Conservation (phyloP, 2,888 invertebrate species). For the Xestobium rufovillosum region DNA sequence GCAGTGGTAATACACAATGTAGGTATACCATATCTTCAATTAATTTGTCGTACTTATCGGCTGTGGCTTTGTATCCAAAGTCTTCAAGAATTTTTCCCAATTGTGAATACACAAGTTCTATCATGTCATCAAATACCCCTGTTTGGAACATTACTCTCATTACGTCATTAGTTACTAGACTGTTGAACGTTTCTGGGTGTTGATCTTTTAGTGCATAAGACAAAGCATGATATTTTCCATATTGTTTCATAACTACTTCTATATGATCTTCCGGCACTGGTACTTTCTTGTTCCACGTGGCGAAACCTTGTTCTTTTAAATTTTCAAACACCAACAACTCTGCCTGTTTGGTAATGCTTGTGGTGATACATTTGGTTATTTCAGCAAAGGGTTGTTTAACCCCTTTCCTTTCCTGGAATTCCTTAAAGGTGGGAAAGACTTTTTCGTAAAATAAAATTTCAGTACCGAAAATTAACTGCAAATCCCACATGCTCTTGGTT, state of each 20-base stretch:
- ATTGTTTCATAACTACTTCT: slow-evolving; percentile 17
- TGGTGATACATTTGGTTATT: slow-evolving; percentile 16
- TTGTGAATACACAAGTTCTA: no score
- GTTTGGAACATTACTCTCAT: slow-evolving; percentile 10
- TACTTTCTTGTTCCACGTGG: slow-evolving; percentile 14
- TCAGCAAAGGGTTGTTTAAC: slow-evolving; percentile 8
- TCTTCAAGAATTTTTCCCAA: no score
- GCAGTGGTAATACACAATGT: no score
- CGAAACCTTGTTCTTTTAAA: no score
- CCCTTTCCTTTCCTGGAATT: slow-evolving; percentile 9
- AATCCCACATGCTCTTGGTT: no score
- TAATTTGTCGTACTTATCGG: no score
- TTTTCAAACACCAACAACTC: slow-evolving; percentile 23
- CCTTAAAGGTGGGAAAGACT: slow-evolving; percentile 8
- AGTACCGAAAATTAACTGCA: no score
- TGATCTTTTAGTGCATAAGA: slow-evolving; percentile 23
- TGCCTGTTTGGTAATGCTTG: slow-evolving; percentile 10
- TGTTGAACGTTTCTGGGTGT: slow-evolving; percentile 16
- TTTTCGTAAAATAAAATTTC: slow-evolving; percentile 16
- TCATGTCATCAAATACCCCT: no score
- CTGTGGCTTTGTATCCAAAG: no score
- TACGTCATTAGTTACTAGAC: slow-evolving; percentile 11
- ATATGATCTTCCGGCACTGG: slow-evolving; percentile 18
- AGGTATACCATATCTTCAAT: no score
- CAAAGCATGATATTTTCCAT: no score